Conservation (phyloP, 2,113 vertebrate species). For the Aegotheles bennettii region DNA sequence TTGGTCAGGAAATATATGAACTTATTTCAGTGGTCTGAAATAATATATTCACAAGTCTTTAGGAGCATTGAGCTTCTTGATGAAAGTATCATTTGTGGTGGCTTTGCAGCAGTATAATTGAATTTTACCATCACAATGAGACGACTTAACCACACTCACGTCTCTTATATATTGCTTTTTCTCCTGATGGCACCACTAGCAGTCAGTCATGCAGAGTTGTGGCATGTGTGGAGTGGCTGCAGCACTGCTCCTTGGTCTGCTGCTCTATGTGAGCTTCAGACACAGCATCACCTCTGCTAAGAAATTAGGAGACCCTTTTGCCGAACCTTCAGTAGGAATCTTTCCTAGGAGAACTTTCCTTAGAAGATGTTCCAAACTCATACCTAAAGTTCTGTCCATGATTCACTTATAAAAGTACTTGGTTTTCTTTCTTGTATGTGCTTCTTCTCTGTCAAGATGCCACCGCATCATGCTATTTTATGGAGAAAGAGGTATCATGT, state of each 20-base stretch:
- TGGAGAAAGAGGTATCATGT: not conserved
- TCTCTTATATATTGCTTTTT: not conserved
- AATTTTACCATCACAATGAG: not conserved
- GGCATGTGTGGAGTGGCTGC: not conserved
- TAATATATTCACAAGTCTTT: not conserved
- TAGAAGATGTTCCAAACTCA: not conserved
- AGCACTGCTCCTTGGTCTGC: not conserved
- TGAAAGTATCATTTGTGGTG: not conserved
- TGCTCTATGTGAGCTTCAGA: not conserved
- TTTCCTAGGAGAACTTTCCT: not conserved
- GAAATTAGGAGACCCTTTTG: not conserved
- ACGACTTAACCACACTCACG: not conserved
- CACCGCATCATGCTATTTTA: not conserved
- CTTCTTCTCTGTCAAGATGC: not conserved
- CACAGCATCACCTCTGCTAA: not conserved
- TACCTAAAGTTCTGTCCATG: not conserved
- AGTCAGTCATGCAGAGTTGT: not conserved
- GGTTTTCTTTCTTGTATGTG: not conserved
- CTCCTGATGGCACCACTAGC: not conserved
- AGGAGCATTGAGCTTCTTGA: not conserved
- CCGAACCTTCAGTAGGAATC: not conserved
- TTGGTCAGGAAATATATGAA: not conserved
- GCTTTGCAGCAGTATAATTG: not conserved
- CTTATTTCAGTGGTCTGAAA: not conserved
- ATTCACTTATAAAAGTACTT: not conserved